Evolutionary conservation across 1,140 invertebrate genomes (phyloP), one percentile per base, ranked within the genome.

Genomic region (Meteorus sp.): DNA sequence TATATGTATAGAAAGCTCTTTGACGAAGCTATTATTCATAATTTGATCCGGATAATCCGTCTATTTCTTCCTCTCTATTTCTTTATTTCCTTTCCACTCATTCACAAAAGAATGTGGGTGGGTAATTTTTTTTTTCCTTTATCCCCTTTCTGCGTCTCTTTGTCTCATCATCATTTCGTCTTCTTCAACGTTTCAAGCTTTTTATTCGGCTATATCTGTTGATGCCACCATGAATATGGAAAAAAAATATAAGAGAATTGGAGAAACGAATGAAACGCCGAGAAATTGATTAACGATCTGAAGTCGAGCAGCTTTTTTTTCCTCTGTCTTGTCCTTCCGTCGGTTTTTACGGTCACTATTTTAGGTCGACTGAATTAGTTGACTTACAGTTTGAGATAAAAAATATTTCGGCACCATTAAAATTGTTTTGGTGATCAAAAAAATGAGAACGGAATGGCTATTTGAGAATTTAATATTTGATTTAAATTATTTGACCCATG

Each of bases 21-120:
- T 50, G 45, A 37, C 45, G 13, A 50, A 17, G 55, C 8, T 35
- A 57, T 57, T 48, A 57, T 57, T 57, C 44, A 57, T 48, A 35
- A 57, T 57, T 33, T 47, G 19, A 25, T 57, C 20, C 45, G 54
- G 41, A 45, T 56, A 44, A 56, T 43, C 54, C 41, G 54, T 27
- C 29, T 56, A 20, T 53, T 23, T 44, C 25, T 13, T 15, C 11
- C 33, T 50, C 29, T 56, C 22, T 53, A 13, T 44, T 47, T 13
- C 27, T 17, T 50, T 50, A 37, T 50, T 47, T 41, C 13, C 15
- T 56, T 29, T 35, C 0, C n/a, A n/a, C 15, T 41, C 5, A 31
- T 50, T 33, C 31, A 57, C 55, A 57, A 57, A 57, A 48, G 47
- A 39, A 50, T 57, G 27, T 31, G 44, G 22, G 44, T 43, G 53